These are phyloP conservation scores for Synergus gifuensis DNA, from an alignment of 2,888 invertebrate genomes.

Conservation along the genomic window DNA sequence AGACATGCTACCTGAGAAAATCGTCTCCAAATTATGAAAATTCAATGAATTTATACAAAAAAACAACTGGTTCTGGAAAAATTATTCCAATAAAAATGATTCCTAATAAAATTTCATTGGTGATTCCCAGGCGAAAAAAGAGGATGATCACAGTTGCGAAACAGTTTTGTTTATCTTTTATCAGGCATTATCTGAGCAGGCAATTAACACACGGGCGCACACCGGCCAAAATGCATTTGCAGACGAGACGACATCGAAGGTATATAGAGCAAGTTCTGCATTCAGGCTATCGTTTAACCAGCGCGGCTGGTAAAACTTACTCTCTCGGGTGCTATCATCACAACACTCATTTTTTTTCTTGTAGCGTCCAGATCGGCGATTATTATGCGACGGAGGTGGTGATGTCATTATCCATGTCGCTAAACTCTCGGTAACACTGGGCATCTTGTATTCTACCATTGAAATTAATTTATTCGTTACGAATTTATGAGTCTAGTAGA, in stretches of 20 bases:
- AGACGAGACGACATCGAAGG: constrained; percentile 76
- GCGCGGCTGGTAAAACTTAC: constrained; percentile 72
- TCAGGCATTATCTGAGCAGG: constrained; percentile 72
- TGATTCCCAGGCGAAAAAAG: not conserved
- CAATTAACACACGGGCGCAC: constrained; percentile 65
- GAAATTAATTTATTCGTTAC: constrained; percentile 50
- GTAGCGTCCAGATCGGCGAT: constrained; percentile 74
- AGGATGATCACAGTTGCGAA: constrained; percentile 4
- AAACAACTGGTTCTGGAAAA: too few species aligned
- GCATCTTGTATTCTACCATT: constrained; percentile 63
- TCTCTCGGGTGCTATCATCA: constrained; percentile 76
- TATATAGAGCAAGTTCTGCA: constrained; percentile 70
- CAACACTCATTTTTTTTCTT: constrained; percentile 78
- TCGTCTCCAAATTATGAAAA: not conserved
- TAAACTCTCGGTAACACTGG: constrained; percentile 69
- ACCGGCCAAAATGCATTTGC: constrained; percentile 71
- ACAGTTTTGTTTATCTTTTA: not conserved
- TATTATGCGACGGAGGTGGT: constrained; percentile 68
- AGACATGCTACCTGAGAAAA: too few species aligned
- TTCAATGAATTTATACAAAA: too few species aligned
- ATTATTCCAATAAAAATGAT: not conserved
- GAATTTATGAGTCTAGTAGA: constrained; percentile 13
- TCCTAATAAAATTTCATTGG: not conserved
- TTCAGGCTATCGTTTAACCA: constrained; percentile 62
- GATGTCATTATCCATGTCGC: constrained; percentile 73